phyloP scores from a whole-genome alignment of 2,888 invertebrate species.

The Hemicrepidius hirtus region DNA sequence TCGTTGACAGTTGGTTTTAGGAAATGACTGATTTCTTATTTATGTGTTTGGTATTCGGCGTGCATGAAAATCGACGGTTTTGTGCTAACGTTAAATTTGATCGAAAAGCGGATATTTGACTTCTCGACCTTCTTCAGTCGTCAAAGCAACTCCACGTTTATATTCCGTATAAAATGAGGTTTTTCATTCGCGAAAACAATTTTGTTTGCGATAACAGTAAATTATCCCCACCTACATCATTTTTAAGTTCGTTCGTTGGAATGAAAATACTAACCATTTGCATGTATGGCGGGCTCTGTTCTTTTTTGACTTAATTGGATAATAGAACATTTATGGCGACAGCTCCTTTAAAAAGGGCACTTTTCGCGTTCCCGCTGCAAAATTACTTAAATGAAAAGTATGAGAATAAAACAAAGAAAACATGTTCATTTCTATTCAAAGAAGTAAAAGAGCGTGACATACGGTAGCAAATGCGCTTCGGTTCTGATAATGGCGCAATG shows the following conservation, averaged over 20 bases:
- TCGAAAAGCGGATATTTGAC: constrained; percentile 6
- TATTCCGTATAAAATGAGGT: constrained; percentile 13
- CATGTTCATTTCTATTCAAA: constrained; percentile 20
- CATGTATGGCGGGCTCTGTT: neutral
- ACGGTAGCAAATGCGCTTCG: constrained; percentile 30
- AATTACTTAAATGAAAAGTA: constrained; percentile 11
- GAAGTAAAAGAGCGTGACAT: constrained; percentile 30
- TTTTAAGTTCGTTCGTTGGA: neutral
- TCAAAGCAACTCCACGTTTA: constrained; percentile 6
- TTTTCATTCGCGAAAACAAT: constrained; percentile 9
- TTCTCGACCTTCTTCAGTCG: neutral
- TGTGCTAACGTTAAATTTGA: constrained; percentile 3
- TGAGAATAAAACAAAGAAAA: constrained; percentile 20
- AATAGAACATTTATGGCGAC: neutral
- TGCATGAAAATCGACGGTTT: neutral
- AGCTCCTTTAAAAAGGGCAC: neutral
- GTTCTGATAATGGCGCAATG: constrained; percentile 51
- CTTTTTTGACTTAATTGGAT: constrained; percentile 8
- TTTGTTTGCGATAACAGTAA: constrained; percentile 3
- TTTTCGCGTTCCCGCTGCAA: constrained; percentile 6
- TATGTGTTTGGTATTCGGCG: neutral
- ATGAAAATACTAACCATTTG: constrained; percentile 13
- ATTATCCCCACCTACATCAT: neutral
- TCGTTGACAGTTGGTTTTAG: neutral
- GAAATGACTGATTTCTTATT: neutral